phyloP scores from a whole-genome alignment of 2,113 vertebrate genomes.

The Tenrec ecaudatus region DNA sequence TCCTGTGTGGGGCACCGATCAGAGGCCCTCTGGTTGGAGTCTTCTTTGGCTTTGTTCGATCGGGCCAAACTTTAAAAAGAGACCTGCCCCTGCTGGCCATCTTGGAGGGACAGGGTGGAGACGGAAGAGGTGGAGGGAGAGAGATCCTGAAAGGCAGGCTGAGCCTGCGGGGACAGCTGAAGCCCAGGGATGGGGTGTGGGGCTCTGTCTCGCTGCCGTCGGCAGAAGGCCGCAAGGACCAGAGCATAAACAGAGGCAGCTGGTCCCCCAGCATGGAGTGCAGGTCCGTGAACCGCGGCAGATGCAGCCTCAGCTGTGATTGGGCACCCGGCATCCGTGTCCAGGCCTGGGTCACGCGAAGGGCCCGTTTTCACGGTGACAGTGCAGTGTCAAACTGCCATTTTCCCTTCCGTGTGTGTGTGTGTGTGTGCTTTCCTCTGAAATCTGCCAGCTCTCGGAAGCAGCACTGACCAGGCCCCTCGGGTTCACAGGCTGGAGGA shows the following conservation, averaged over 20 bases:
- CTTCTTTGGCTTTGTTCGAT: not conserved
- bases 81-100: constrained; percentile 32
- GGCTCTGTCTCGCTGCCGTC: constrained; percentile 76
- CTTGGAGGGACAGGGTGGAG: not conserved
- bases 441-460: constrained; percentile 79
- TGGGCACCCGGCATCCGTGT: constrained; percentile 84
- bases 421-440: constrained; percentile 46
- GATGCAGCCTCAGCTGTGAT: constrained; percentile 90
- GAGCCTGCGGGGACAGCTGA: constrained; percentile 80
- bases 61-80: not conserved
- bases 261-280: constrained; percentile 90
- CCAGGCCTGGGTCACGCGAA: constrained; percentile 86
- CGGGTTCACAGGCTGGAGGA: constrained; percentile 70
- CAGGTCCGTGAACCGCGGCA: constrained; percentile 84
- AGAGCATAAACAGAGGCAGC: constrained; percentile 89
- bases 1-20: not conserved
- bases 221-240: constrained; percentile 86
- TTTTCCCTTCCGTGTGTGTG: constrained; percentile 71
- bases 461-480: constrained; percentile 65
- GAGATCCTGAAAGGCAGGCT: not conserved
- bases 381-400: constrained; percentile 90
- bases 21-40: not conserved
- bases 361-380: constrained; percentile 86
- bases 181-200: constrained; percentile 73
- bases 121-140: not conserved